phyloP scores from a whole-genome alignment of 2,113 vertebrate species.

The Machaerirhynchus nigripectus region DNA sequence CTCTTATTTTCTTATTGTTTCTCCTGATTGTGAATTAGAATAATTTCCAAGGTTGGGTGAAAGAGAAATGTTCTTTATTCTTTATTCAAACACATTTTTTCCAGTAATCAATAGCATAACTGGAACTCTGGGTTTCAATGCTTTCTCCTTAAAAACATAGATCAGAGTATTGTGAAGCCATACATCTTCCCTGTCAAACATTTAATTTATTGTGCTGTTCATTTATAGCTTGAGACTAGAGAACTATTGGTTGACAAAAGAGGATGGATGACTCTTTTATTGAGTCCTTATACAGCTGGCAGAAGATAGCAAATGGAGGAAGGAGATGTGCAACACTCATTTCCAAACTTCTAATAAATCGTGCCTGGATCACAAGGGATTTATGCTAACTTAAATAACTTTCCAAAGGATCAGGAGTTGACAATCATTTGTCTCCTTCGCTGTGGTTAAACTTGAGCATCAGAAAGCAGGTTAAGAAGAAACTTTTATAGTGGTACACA shows the following conservation, averaged over 20 bases:
- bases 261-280: conserved; percentile 53
- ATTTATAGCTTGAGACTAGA: conserved; percentile 57
- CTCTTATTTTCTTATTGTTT: conserved; percentile 3
- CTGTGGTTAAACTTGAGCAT: background rate
- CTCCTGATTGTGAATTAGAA: conserved; percentile 1
- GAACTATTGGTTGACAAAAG: conserved; percentile 55
- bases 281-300: conserved; percentile 38
- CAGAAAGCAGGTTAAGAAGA: background rate
- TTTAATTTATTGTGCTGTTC: conserved; percentile 68
- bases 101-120: conserved; percentile 28
- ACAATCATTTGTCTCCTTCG: background rate
- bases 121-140: conserved; percentile 39
- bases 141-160: conserved; percentile 56
- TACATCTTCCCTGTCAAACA: conserved; percentile 53
- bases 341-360: conserved; percentile 18
- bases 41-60: background rate
- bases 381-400: conserved; percentile 31
- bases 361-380: background rate
- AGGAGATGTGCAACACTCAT: background rate
- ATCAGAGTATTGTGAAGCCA: conserved; percentile 36
- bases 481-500: background rate
- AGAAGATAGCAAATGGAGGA: conserved; percentile 20
- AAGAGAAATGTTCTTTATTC: conserved; percentile 12
- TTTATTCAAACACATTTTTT: conserved; percentile 22
- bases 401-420: background rate